Percentiles rank a stretch among this genome's conserved stretches.
phyloP scores from a whole-genome alignment of 2,113 vertebrate species.

The Gorsachius goisagi region DNA sequence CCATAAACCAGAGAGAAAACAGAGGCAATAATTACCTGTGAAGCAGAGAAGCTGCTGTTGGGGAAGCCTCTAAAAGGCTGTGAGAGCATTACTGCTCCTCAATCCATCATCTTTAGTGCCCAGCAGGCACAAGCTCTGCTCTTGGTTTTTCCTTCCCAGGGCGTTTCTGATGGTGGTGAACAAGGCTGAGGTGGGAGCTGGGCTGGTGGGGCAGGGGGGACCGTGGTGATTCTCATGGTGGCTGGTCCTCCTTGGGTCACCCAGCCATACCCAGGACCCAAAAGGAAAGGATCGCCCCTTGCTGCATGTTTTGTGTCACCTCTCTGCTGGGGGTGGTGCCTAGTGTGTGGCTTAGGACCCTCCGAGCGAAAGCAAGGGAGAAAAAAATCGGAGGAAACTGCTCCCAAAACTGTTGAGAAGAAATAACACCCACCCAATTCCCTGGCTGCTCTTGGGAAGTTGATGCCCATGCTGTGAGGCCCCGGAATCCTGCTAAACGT shows the following conservation, averaged over 20 bases:
- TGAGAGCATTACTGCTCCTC: not conserved
- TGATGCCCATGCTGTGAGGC: not conserved
- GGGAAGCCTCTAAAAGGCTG: not conserved
- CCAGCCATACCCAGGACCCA: not conserved
- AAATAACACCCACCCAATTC: not conserved
- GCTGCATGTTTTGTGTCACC: not conserved
- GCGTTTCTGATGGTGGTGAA: not conserved
- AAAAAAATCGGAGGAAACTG: not conserved
- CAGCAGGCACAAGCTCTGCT: not conserved
- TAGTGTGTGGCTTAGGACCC: not conserved
- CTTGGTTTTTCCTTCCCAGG: not conserved
- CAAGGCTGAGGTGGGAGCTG: not conserved
- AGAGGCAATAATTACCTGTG: not conserved
- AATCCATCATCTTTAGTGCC: not conserved
- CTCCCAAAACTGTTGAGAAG: not conserved
- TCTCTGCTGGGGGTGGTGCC: not conserved
- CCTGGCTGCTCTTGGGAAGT: rapidly evolving
- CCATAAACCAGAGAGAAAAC: not conserved
- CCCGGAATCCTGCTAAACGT: rapidly evolving
- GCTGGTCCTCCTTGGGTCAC: not conserved
- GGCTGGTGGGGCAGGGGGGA: not conserved
- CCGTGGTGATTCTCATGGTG: not conserved
- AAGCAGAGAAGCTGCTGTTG: not conserved
- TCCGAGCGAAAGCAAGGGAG: rapidly evolving
- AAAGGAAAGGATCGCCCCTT: not conserved